Evolutionary conservation across 92 coral and sea anemone species (phyloP), one percentile per base, ranked within the genome.

Genomic region (Epizoanthus illoricatus): DNA sequence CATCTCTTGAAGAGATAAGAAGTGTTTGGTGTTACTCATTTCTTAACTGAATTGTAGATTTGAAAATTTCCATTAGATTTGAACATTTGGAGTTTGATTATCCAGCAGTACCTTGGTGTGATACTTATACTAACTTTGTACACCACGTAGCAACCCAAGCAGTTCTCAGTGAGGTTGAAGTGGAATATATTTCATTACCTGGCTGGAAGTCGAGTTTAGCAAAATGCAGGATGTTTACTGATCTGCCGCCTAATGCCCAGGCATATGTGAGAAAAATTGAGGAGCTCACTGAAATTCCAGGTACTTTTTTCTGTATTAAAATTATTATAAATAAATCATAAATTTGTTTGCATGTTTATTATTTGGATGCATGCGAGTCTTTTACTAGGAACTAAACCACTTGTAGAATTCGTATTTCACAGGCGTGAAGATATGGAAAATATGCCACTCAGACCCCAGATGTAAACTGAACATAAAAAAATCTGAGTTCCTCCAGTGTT

Each of bases 141-240:
- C 28, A 52, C 20, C 60, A 60, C 74, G 0, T 79, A 97, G 99
- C 98, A 56, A 91, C 96, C 65, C 94, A 89, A 80, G 99, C 94
- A 69, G 84, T 97, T 41, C 86, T 94, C 39, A 91, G 90, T 18
- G 93, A 97, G 74, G 92, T 97, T 3, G 97, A 97, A 81, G 98
- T 97, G 16, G 98, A 94, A 43, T 97, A 97, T 88, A 85, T 97
- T 49, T 88, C 98, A 6, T 74, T 94, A 15, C 99, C 99, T 20
- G 99, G 99, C 19, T 97, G 99, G 99, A 91, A 92, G 84, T 89
- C 90, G 19, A 94, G 92, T 60, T 90, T 97, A 12, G 69, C 80
- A 39, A 68, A 91, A 41, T 94, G 97, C 52, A 90, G 93, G 52
- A 84, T 90, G 18, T 94, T 97, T 66, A 81, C 86, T 59, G 93